A percentile compares a stretch with the other conserved stretches of the same genome.
Evolutionary conservation across 2,797 vertebrate genomes (phyloP).

Genomic region (Mycteria americana): DNA sequence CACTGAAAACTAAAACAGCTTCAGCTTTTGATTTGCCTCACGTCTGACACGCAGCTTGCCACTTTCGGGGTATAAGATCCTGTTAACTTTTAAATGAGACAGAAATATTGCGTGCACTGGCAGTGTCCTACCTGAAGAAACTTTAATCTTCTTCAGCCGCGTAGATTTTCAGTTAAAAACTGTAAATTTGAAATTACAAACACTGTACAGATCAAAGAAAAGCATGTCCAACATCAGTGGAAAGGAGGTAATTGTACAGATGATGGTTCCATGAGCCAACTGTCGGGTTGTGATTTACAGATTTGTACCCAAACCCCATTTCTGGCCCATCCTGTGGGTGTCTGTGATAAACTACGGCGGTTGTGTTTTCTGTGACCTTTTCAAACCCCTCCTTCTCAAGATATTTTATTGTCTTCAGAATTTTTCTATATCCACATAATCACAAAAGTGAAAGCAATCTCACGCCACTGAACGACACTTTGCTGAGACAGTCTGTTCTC

Average conservation of each 20-base stretch:
- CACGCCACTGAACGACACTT: accelerated
- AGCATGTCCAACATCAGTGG: background rate
- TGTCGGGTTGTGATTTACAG: background rate
- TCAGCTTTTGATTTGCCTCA: background rate
- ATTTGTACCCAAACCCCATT: background rate
- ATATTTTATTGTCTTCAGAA: background rate
- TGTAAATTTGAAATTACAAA: background rate
- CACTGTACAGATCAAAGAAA: background rate
- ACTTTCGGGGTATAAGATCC: background rate
- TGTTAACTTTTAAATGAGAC: background rate
- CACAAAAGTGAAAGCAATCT: background rate
- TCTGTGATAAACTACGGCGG: background rate
- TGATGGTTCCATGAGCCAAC: background rate
- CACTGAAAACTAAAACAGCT: background rate
- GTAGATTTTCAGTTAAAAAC: conserved; percentile 11
- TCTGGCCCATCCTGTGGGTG: background rate
- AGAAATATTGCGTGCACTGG: background rate
- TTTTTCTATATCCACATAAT: background rate
- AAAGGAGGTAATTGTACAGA: background rate
- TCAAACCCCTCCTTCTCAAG: background rate
- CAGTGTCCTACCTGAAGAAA: background rate
- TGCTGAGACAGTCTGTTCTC: accelerated
- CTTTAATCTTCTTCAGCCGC: background rate
- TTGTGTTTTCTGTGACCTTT: background rate
- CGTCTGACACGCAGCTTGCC: background rate